phyloP scores from a whole-genome alignment of 2,888 invertebrate genomes.

The Entomobrya multifasciata region DNA sequence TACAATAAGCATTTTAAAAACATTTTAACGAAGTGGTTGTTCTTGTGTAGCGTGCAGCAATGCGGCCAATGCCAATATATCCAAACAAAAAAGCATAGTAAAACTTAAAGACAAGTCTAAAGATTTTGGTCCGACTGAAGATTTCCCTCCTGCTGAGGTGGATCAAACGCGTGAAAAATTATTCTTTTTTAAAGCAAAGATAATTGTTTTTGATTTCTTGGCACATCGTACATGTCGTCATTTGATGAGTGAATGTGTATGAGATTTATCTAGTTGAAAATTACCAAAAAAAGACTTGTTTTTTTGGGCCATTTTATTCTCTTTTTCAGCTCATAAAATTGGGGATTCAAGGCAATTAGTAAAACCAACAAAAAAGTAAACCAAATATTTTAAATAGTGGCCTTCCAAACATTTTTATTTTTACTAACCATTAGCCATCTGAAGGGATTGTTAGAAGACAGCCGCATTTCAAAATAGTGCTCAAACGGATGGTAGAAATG shows the following conservation, averaged over 20 bases:
- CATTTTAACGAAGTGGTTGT: constrained; percentile 14
- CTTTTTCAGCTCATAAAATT: not conserved
- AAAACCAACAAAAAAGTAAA: constrained; percentile 31
- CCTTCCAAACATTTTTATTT: not conserved
- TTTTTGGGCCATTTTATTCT: not conserved
- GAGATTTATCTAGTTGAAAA: too few species aligned
- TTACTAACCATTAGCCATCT: not conserved
- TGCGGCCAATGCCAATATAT: not conserved
- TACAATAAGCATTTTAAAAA: constrained; percentile 39
- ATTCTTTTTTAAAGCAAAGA: constrained; percentile 46
- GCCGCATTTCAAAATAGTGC: constrained; percentile 66
- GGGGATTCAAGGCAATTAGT: constrained; percentile 6
- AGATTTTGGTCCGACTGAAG: not conserved
- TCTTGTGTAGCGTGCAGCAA: constrained; percentile 26
- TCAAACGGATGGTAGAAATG: constrained; percentile 53
- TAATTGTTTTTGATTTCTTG: constrained; percentile 68
- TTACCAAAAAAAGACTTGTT: not conserved
- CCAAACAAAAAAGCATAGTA: not conserved
- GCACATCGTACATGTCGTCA: constrained; percentile 43
- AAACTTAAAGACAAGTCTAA: constrained; percentile 18
- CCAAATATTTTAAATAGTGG: not conserved
- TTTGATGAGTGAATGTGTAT: constrained; percentile 24
- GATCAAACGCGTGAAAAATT: constrained; percentile 69
- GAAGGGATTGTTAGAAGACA: constrained; percentile 35
- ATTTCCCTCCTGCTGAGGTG: constrained; percentile 66